Evolutionary conservation across 2,113 vertebrate species (phyloP), one percentile per base, ranked within the genome.

Genomic region (Ameiurus melas): DNA sequence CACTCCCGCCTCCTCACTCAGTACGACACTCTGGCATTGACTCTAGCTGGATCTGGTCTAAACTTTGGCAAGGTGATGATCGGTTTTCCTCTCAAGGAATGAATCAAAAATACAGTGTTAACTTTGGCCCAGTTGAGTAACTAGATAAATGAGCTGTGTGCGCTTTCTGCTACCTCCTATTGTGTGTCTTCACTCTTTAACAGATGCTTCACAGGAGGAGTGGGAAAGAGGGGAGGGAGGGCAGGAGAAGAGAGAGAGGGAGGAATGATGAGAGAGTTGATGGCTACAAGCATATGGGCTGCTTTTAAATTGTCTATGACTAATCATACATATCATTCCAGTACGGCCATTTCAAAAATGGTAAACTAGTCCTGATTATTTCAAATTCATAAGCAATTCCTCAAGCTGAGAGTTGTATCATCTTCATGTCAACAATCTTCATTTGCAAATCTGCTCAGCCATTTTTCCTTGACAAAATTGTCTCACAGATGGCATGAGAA

Each of bases 121-220:
- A 91, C 91, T 94, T 93, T 93, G 91, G 89, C 93, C 92, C 92
- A 92, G 91, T 93, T 92, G 92, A 94, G 90, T 90, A 91, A 88
- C 89, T 87, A 89, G 89, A 92, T 91, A 92, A 92, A 92, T 92
- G 89, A 92, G 90, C 89, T 81, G 27, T 33, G 80, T 80, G 60
- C 4, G 36, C 78, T 87, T 62, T 60, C 88, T 89, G 91, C 90
- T 43, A 64, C 86, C 90, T 92, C 89, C 89, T 83, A 39, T 71
- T 57, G 89, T 20, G 80, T 70, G 39, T 86, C 66, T 79, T 33
- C 9, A 78, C 89, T 89, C 86, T 90, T 90, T 88, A 89, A 83
- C 90, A 86, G 75, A 90, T 89, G 75, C 86, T 88, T 90, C 89
- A 81, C 82, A 86, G 10, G 27, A 84, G 87, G 89, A 58, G 86